Evolutionary conservation across 2,888 invertebrate genomes (phyloP).

Genomic region (Campoletis raptor): DNA sequence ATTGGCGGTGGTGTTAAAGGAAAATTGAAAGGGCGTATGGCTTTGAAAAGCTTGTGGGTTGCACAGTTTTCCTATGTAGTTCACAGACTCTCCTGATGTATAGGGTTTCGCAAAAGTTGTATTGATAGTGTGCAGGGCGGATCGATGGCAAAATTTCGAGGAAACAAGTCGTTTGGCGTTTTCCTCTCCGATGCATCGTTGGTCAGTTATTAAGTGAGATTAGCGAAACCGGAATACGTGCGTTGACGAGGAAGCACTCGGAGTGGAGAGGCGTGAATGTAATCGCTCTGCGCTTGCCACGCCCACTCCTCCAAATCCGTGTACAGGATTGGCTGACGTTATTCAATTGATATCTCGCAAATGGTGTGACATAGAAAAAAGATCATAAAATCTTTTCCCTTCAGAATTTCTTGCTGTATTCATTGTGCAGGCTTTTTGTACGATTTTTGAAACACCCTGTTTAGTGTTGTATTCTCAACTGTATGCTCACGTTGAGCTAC

Average conservation of each 20-base stretch:
- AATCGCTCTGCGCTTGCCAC: too few relatives aligned
- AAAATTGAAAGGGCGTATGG: constrained; percentile 28
- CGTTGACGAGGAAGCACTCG: not conserved
- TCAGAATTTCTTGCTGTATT: not conserved
- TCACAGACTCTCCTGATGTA: not conserved
- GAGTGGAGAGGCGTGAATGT: not conserved
- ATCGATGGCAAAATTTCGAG: not conserved
- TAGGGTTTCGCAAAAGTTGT: not conserved
- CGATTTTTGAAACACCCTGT: constrained; percentile 1
- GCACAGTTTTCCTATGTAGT: constrained; percentile 34
- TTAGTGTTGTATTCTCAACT: constrained; percentile 5
- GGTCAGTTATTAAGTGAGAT: not conserved
- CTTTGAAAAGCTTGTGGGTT: constrained; percentile 29
- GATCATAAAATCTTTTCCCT: not conserved
- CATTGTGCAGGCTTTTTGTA: not conserved
- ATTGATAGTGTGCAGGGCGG: not conserved
- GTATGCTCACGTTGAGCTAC: not conserved
- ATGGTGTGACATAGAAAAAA: not conserved
- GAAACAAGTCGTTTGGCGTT: not conserved
- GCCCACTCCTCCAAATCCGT: too few relatives aligned
- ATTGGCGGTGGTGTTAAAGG: constrained; percentile 48
- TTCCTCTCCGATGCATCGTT: not conserved
- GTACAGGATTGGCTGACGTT: too few relatives aligned
- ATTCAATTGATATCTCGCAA: too few relatives aligned
- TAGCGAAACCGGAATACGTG: not conserved